phyloP scores from a whole-genome alignment of 2,888 invertebrate genomes.

The Drosophila demipolita region DNA sequence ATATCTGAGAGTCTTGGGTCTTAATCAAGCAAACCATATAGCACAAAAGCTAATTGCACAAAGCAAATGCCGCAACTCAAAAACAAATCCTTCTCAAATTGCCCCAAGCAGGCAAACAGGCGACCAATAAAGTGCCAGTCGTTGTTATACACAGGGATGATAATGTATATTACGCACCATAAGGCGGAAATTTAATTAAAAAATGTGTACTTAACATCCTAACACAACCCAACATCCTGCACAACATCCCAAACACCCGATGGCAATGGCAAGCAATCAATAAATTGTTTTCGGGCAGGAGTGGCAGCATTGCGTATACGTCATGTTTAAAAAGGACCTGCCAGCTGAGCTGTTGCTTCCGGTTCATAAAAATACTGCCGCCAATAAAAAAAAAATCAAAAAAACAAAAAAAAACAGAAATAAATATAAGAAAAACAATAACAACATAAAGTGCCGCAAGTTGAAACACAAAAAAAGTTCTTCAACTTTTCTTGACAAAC shows the following conservation, averaged over 20 bases:
- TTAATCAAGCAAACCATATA: slow-evolving; percentile 61
- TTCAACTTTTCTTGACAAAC: slow-evolving; percentile 74
- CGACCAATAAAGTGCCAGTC: slow-evolving; percentile 57
- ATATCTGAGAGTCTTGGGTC: slow-evolving; percentile 8
- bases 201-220: slow-evolving; percentile 57
- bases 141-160: slow-evolving; percentile 55
- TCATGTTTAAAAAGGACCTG: slow-evolving; percentile 63
- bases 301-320: slow-evolving; percentile 60
- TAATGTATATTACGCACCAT: slow-evolving; percentile 64
- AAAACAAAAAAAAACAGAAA: slow-evolving; percentile 11
- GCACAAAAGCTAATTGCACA: slow-evolving; percentile 67
- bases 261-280: slow-evolving; percentile 49
- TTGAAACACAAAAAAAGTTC: slow-evolving; percentile 50
- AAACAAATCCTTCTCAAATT: slow-evolving; percentile 13
- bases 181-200: slow-evolving; percentile 71
- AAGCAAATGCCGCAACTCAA: slow-evolving; percentile 56
- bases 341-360: slow-evolving; percentile 76
- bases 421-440: slow-evolving; percentile 25
- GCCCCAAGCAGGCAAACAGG: slow-evolving; percentile 28
- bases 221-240: slow-evolving; percentile 22
- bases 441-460: slow-evolving; percentile 52
- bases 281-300: slow-evolving; percentile 28
- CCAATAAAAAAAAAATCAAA: slow-evolving; percentile 26
- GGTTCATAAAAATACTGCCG: slow-evolving; percentile 54
- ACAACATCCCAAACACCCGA: neutral